Evolutionary conservation across 2,113 vertebrate species (phyloP), one percentile per base, ranked within the genome.

Genomic region (Helogale parvula): DNA sequence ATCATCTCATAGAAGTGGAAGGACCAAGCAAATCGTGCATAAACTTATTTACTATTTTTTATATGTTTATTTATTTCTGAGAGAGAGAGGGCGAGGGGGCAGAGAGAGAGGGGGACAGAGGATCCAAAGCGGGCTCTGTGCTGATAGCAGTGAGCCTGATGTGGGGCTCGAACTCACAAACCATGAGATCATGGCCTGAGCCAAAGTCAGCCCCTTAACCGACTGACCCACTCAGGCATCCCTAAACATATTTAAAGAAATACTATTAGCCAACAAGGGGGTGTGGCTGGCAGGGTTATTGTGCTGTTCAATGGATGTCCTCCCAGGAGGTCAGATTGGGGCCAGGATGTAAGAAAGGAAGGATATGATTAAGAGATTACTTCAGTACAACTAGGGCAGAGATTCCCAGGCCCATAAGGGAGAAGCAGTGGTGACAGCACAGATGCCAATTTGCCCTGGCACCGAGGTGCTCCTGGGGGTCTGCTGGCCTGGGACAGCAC

Each of bases 351-450:
- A 90, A 96, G 94, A 94, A 95, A 97, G 98, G 98, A 98, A 98
- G 98, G 98, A 98, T 98, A 94, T 96, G 98, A 98, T 96, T 71
- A 80, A 96, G 88, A 93, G 97, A 98, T 97, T 97, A 97, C 89
- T 97, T 97, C 74, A 66, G 95, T 90, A 91, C 72, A 92, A 84
- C 82, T 86, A 94, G 90, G 84, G 57, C 90, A 89, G 74, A 84
- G 72, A 94, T 91, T 96, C 96, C 95, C 90, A 97, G 88, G 71
- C 81, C 33, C 7, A 0, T 41, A 72, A 94, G n/a, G 38, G 76
- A 96, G 94, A 92, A 93, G 31, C 60, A 54, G 60, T 5, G 29
- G 76, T 77, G 82, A 95, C 21, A 33, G 76, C 66, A 82, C n/a
- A 65, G 60, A 95, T 86, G 77, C 83, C 60, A 91, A 88, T 27